Evolutionary conservation across 2,888 invertebrate species (phyloP).

Genomic region (Netelia virgata): DNA sequence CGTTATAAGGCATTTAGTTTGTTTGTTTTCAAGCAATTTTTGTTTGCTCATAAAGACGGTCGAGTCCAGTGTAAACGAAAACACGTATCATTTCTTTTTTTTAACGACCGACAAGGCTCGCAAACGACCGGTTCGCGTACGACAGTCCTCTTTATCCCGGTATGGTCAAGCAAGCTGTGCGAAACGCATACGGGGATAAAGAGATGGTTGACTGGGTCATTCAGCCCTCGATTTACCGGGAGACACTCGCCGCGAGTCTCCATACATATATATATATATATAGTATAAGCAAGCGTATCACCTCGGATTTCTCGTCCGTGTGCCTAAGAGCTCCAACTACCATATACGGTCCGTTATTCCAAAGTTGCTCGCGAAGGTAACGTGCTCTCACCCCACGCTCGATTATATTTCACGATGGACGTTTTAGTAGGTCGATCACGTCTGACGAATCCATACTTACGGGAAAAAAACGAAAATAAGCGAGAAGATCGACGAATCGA

Average conservation of each 20-base stretch:
- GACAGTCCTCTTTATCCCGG: constrained; percentile 63
- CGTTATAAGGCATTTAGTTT: constrained; percentile 46
- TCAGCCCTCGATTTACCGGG: constrained; percentile 59
- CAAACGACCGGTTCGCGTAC: constrained; percentile 55
- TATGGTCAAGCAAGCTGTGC: constrained; percentile 66
- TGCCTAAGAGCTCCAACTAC: constrained; percentile 57
- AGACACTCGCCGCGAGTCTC: constrained; percentile 20
- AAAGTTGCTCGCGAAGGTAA: constrained; percentile 77
- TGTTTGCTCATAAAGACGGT: constrained; percentile 23
- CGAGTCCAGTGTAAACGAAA: constrained; percentile 8
- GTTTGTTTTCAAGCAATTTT: constrained; percentile 47
- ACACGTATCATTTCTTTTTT: constrained; percentile 14
- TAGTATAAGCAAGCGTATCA: constrained; percentile 2
- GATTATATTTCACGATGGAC: constrained; percentile 11
- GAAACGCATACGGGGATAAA: constrained; percentile 60
- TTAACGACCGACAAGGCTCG: constrained; percentile 42
- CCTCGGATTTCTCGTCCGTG: constrained; percentile 22
- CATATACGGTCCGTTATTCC: constrained; percentile 79
- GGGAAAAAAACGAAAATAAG: not conserved
- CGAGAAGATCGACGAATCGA: too few species aligned
- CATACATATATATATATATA: not conserved
- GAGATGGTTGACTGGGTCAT: constrained; percentile 53
- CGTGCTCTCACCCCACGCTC: constrained; percentile 48
- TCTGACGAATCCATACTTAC: constrained; percentile 14
- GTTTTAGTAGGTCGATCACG: constrained; percentile 59